Evolutionary conservation across 2,888 invertebrate genomes (phyloP).

Genomic region (Acanthosepion lycidas): DNA sequence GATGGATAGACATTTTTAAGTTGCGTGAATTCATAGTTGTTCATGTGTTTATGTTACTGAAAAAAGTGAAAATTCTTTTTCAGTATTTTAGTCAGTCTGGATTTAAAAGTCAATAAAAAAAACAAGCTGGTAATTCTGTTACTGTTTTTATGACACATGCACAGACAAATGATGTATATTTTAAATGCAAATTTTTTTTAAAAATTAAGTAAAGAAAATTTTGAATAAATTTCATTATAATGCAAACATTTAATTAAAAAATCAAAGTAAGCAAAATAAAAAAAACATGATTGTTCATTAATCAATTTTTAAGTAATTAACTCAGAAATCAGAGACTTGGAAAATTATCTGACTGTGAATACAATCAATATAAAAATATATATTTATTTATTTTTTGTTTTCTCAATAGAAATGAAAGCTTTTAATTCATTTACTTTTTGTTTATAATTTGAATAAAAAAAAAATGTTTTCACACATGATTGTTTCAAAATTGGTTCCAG

Average conservation of each 20-base stretch:
- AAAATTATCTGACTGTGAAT: background rate
- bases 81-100: no score
- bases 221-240: background rate
- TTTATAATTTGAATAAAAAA: background rate
- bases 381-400: background rate
- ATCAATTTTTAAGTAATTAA: background rate
- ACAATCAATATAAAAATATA: background rate
- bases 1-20: no score
- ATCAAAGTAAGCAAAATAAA: background rate
- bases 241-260: background rate
- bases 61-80: no score
- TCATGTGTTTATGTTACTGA: no score
- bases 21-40: no score
- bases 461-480: background rate
- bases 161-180: no score
- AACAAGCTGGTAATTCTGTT: no score
- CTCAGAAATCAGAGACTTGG: background rate
- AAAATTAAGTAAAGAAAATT: no score
- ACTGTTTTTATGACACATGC: no score
- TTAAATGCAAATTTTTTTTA: no score
- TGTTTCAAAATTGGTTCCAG: background rate
- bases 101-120: no score
- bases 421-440: background rate
- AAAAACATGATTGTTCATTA: background rate
- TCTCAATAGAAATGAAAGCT: background rate